Evolutionary conservation across 92 coral and sea anemone genomes (phyloP).

Genomic region (Plumapathes pennacea): DNA sequence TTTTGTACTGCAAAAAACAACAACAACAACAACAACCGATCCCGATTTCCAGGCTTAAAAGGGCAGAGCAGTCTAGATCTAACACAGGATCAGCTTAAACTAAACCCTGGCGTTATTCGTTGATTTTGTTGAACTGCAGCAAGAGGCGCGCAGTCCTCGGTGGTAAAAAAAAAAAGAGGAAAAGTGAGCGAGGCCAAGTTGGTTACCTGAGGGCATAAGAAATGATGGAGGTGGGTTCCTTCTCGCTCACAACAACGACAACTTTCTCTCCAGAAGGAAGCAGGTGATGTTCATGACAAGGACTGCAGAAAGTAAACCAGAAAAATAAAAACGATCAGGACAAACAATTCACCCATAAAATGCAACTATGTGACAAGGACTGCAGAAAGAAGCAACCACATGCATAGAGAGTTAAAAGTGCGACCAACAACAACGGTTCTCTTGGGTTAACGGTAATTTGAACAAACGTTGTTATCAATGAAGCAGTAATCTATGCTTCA

Average conservation of each 20-base stretch:
- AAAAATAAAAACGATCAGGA: neutral
- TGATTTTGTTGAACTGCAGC: too few species aligned
- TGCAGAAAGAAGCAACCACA: neutral
- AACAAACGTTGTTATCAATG: too few species aligned
- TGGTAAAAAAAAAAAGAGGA: too few species aligned
- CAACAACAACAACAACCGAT: neutral
- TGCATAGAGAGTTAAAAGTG: neutral
- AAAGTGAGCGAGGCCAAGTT: too few species aligned
- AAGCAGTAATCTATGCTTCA: too few species aligned
- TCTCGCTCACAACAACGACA: conserved; percentile 86
- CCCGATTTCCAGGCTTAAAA: too few species aligned
- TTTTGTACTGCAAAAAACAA: conserved; percentile 59
- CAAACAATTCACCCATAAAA: neutral
- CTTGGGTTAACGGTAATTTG: too few species aligned
- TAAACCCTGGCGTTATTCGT: too few species aligned
- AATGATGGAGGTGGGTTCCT: conserved; percentile 89
- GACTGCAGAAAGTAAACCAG: conserved; percentile 45
- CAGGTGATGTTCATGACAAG: conserved; percentile 94
- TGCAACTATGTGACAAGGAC: neutral
- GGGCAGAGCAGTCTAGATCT: too few species aligned
- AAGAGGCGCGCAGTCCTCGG: too few species aligned
- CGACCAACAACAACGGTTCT: too few species aligned
- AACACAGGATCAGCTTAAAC: too few species aligned
- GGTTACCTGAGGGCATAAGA: conserved; percentile 91
- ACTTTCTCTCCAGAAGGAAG: conserved; percentile 94